Conservation (phyloP, 2,113 vertebrate genomes). For the Calidris pygmaea region DNA sequence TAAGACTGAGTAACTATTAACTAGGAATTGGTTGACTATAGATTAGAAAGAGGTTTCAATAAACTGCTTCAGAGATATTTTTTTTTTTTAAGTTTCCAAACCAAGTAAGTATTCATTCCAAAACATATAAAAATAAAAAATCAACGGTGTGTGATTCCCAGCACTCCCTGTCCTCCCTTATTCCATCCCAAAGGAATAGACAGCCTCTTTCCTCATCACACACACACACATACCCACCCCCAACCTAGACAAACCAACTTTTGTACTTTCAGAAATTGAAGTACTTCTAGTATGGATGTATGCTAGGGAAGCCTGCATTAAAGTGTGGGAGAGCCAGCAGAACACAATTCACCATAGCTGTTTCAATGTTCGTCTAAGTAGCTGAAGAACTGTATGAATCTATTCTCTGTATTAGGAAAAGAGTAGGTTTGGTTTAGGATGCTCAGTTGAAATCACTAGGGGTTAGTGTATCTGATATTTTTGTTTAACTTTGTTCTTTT, state of each 20-base stretch:
- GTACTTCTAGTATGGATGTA: not conserved
- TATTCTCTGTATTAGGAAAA: not conserved
- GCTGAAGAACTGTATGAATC: not conserved
- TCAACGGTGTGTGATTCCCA: not conserved
- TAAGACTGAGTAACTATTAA: not conserved
- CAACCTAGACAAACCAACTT: not conserved
- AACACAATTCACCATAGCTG: not conserved
- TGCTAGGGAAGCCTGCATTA: not conserved
- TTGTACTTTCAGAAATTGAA: not conserved
- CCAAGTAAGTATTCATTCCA: not conserved
- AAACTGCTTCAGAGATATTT: not conserved
- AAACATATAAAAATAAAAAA: not conserved
- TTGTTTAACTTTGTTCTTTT: not conserved
- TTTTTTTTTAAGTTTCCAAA: not conserved
- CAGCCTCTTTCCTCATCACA: not conserved
- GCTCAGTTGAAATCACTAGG: not conserved
- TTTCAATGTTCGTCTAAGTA: not conserved
- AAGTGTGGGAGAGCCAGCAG: not conserved
- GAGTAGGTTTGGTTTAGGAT: not conserved
- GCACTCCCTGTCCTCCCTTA: accelerated
- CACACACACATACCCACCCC: too few relatives aligned
- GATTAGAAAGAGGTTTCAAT: not conserved
- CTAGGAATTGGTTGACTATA: not conserved
- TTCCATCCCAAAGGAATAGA: not conserved
- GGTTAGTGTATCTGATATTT: not conserved